Conservation (phyloP, 2,888 invertebrate genomes). For the Cylloceria caligata region DNA sequence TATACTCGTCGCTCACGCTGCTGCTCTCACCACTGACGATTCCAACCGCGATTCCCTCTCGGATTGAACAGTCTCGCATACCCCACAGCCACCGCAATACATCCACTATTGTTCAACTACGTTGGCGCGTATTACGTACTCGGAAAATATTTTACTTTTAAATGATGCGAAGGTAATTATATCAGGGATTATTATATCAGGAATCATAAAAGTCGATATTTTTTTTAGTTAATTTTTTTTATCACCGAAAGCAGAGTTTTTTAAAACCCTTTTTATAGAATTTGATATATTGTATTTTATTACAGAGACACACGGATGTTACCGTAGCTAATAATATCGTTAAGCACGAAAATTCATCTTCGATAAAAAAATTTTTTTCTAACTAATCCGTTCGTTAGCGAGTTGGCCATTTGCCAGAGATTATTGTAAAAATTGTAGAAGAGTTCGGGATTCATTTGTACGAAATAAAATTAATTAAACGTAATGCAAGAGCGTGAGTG, state of each 20-base stretch:
- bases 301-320: too few relatives aligned
- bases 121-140: neutral
- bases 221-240: too few relatives aligned
- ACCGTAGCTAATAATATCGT: too few relatives aligned
- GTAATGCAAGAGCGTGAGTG: neutral
- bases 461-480: neutral
- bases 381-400: too few relatives aligned
- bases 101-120: neutral
- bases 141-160: neutral
- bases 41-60: neutral
- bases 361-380: too few relatives aligned
- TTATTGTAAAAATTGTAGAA: too few relatives aligned
- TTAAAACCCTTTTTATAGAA: too few relatives aligned
- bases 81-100: neutral
- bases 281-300: too few relatives aligned
- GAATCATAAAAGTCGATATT: neutral
- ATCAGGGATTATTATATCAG: neutral
- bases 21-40: constrained; percentile 9
- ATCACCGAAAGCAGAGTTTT: too few relatives aligned
- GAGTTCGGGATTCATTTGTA: too few relatives aligned
- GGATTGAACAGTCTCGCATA: neutral
- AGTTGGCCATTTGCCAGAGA: too few relatives aligned
- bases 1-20: constrained; percentile 5
- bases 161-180: neutral
- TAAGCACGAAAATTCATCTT: too few relatives aligned